A percentile compares a stretch with the other conserved stretches of the same genome.
Evolutionary conservation across 2,888 invertebrate species (phyloP).

Genomic region (Pseudococcus viburni): DNA sequence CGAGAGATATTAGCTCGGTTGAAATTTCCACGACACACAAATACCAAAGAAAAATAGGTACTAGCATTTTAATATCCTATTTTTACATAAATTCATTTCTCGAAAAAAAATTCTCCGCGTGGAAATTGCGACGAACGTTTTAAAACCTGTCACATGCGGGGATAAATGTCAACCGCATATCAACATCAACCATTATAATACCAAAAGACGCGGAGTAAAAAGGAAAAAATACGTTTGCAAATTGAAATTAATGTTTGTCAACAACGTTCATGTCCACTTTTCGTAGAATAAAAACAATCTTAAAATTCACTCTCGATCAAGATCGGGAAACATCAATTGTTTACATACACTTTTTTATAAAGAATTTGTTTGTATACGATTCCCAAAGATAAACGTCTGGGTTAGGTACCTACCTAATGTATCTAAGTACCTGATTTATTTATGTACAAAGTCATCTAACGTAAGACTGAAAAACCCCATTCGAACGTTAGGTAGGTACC

Average conservation of each 20-base stretch:
- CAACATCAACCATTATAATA: slow-evolving; percentile 5
- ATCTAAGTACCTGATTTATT: not conserved
- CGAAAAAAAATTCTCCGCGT: not conserved
- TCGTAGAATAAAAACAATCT: not conserved
- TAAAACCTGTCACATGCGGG: not conserved
- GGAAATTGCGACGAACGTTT: slow-evolving; percentile 18
- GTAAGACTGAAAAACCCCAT: not conserved
- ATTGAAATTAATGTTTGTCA: slow-evolving; percentile 40
- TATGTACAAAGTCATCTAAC: too few relatives aligned
- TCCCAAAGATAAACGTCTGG: too few relatives aligned
- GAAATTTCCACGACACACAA: too few relatives aligned
- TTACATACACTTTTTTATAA: not conserved
- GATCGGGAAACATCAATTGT: not conserved
- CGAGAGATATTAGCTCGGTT: not conserved
- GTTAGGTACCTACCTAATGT: not conserved
- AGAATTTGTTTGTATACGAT: not conserved
- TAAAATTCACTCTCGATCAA: not conserved
- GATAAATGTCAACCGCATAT: slow-evolving; percentile 15
- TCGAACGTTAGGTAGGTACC: too few relatives aligned
- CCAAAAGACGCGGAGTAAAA: not conserved
- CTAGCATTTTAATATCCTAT: not conserved
- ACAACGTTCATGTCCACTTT: not conserved
- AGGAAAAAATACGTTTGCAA: slow-evolving; percentile 3
- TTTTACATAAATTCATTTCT: not conserved
- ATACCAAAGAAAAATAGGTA: not conserved